Evolutionary conservation across 2,113 vertebrate genomes (phyloP), one percentile per base, ranked within the genome.

Genomic region (Serinus canaria): DNA sequence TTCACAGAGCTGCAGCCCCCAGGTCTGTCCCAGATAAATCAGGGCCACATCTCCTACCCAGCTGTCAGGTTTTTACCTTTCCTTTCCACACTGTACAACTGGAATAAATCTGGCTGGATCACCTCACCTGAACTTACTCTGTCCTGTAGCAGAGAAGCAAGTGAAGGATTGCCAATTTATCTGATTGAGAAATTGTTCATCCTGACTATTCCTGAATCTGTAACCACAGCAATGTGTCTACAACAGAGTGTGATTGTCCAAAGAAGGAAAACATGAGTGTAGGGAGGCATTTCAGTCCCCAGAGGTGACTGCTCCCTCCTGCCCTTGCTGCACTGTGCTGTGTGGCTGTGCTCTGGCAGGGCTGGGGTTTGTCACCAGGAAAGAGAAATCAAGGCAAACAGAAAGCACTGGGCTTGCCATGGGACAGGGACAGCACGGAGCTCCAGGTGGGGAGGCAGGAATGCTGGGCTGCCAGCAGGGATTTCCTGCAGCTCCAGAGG

Each of bases 281-380:
- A 16, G 18, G 1, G 18, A 46, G 83, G 67, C 46, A 49, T 67
- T 74, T 92, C 10, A 11, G 15, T 25, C 39, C 63, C 83, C 92
- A 39, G 23, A 90, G 89, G 89, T 91, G 92, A 9, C 7, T 66
- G 83, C 72, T 82, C 58, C 37, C 49, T 87, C 31, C 75, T 73
- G 88, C 79, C 78, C 55, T 77, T 33, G 3, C 41, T 41, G 83
- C 67, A 28, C 83, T 52, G 31, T 4, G 58, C 35, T 68, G 23
- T 5, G 33, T 27, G 44, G 19, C 81, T 16, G 10, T 3, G 25
- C 6, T 52, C 44, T 56, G 87, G 37, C 81, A 91, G 44, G 21
- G 69, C 46, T 47, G 4, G 11, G 22, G 58, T 17, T 60, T 62
- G 37, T 1, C 74, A 68, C 43, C 90, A 44, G 67, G 50, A 62